Evolutionary conservation across 2,113 vertebrate species (phyloP).

Genomic region (Ornithorhynchus anatinus): DNA sequence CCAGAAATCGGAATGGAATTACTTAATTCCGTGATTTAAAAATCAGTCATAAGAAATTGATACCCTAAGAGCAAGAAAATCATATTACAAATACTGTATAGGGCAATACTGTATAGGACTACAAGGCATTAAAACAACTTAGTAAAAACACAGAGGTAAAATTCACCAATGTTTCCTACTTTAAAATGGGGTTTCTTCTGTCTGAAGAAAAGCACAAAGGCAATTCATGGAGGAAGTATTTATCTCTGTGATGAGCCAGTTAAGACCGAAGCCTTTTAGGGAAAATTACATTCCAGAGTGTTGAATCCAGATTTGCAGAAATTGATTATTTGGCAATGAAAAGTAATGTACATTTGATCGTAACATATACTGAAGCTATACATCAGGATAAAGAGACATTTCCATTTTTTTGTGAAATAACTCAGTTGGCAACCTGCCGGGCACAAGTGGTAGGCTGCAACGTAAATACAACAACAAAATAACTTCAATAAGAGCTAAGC

Average conservation of each 20-base stretch:
- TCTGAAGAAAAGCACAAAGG: constrained; percentile 12
- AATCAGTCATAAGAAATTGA: too few species aligned
- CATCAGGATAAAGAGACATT: constrained; percentile 6
- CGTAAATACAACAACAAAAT: constrained; percentile 35
- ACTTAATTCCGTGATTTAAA: too few species aligned
- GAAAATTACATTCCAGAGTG: not conserved
- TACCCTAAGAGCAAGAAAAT: too few species aligned
- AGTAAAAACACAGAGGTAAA: too few species aligned
- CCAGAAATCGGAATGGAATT: too few species aligned
- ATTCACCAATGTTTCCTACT: constrained; percentile 6
- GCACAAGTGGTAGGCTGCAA: constrained; percentile 10
- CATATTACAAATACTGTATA: not conserved
- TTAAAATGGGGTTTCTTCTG: constrained; percentile 1
- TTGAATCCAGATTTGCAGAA: constrained; percentile 11
- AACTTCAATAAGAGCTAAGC: constrained; percentile 26
- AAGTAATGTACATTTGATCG: constrained; percentile 28
- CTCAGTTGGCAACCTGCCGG: not conserved
- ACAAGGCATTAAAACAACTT: too few species aligned
- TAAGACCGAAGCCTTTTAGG: constrained; percentile 14
- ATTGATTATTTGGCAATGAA: constrained; percentile 50
- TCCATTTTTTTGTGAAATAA: constrained; percentile 18
- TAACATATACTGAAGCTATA: constrained; percentile 12
- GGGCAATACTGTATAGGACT: too few species aligned
- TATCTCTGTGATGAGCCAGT: not conserved
- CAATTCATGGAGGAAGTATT: constrained; percentile 3